Conservation (phyloP, 2,113 vertebrate genomes). For the Oreochromis spilurus region DNA sequence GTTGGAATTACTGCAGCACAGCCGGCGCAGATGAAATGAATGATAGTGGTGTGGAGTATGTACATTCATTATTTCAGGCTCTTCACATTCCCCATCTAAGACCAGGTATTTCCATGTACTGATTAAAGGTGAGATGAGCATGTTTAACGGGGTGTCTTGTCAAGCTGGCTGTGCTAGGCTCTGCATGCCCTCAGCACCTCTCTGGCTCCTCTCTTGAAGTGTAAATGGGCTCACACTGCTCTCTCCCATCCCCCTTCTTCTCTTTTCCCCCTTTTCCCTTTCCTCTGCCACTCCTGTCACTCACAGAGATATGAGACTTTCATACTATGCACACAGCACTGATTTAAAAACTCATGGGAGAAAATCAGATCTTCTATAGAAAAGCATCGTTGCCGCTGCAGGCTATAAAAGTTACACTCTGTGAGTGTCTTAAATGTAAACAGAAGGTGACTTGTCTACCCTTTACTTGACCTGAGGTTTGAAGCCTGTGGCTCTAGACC, state of each 20-base stretch:
- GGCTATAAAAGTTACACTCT: neutral
- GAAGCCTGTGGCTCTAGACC: neutral
- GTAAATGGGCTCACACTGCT: constrained; percentile 66
- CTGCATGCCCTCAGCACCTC: constrained; percentile 52
- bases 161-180: constrained; percentile 39
- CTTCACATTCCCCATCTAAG: constrained; percentile 31
- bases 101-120: constrained; percentile 57
- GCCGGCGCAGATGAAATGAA: constrained; percentile 20
- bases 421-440: neutral
- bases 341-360: constrained; percentile 4
- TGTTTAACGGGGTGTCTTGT: constrained; percentile 58
- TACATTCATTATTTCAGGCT: constrained; percentile 55
- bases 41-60: neutral
- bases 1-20: constrained; percentile 32
- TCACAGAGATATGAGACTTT: constrained; percentile 42
- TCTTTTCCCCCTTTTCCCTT: constrained; percentile 3
- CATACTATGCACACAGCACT: neutral
- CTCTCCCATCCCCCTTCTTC: constrained; percentile 16
- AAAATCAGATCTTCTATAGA: neutral
- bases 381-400: neutral
- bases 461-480: constrained; percentile 23
- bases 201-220: constrained; percentile 69
- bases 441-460: neutral
- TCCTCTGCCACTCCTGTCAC: constrained; percentile 38
- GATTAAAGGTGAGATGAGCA: constrained; percentile 66